Conservation (phyloP, 2,113 vertebrate species). For the Crotalus tigris region DNA sequence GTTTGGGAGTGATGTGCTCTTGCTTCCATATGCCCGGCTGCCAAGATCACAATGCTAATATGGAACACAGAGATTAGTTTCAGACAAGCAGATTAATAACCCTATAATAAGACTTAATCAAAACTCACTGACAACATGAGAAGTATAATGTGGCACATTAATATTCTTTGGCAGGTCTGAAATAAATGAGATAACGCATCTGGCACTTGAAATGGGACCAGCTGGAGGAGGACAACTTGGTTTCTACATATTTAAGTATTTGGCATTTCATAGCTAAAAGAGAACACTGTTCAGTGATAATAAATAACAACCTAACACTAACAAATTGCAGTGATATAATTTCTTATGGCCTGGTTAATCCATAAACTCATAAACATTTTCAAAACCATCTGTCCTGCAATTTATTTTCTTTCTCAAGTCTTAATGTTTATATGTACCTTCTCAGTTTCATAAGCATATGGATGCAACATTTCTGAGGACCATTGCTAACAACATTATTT, state of each 20-base stretch:
- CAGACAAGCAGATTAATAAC: constrained; percentile 56
- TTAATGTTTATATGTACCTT: background rate
- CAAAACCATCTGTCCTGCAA: constrained; percentile 64
- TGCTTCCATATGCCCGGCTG: constrained; percentile 22
- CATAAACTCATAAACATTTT: constrained; percentile 41
- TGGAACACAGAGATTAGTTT: constrained; percentile 55
- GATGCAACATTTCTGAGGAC: background rate
- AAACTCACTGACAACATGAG: constrained; percentile 63
- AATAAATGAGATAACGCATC: constrained; percentile 57
- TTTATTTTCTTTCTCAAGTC: constrained; percentile 16
- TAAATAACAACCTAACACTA: constrained; percentile 64
- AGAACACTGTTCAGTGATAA: constrained; percentile 59
- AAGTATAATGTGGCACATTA: constrained; percentile 61
- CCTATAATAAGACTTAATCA: constrained; percentile 59
- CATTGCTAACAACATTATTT: background rate
- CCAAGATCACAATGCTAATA: constrained; percentile 48
- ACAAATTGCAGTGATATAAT: constrained; percentile 66
- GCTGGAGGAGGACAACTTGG: constrained; percentile 63
- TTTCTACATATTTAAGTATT: constrained; percentile 57
- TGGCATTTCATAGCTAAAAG: constrained; percentile 71
- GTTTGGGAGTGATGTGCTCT: background rate
- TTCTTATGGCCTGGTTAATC: constrained; percentile 65
- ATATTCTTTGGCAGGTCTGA: constrained; percentile 62
- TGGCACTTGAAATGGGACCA: constrained; percentile 60
- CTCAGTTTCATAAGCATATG: background rate